Evolutionary conservation across 2,113 vertebrate species (phyloP), one percentile per base, ranked within the genome.

Genomic region (Acanthochromis polyacanthus): DNA sequence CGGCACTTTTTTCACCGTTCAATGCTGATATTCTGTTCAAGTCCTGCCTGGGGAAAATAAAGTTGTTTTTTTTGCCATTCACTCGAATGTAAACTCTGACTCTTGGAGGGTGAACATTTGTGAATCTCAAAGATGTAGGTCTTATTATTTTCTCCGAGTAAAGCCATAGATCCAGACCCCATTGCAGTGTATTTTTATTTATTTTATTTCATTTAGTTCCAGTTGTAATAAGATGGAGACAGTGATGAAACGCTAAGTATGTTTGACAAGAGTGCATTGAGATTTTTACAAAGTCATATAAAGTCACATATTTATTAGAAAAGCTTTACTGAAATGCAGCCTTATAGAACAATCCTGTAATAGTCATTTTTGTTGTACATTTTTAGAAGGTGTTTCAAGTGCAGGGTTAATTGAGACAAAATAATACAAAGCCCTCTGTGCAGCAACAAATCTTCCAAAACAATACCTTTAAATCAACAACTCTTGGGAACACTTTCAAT

Each of bases 1-100:
- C 38, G 10, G 64, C 87, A 87, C 82, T 61, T 62, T 81, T 72
- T 82, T 80, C 85, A 83, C 82, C 78, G 78, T 89, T 92, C 90
- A 89, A 87, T 88, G 83, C 77, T 89, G 85, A 81, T 25, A 48
- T 72, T 85, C 62, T 81, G 70, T 78, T 70, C 56, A 70, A 82
- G 69, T 87, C 67, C 55, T 84, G 75, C 85, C 63, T 65, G 40
- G 75, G 71, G 79, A 64, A 83, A 89, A 83, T 75, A 81, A 87
- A 78, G 51, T 22, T 81, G 65, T 79, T 82, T 81, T 86, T 84
- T 46, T 75, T 71, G 20, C 68, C 51, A 51, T 48, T 82, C 52
- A 78, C 72, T 76, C 77, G 71, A 77, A 84, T 52, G 50, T 76
- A n/a, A 53, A 43, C 52, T 50, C 32, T 70, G 64, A 46, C 12